These are phyloP conservation scores for Monodelphis domestica DNA, from an alignment of 2,797 vertebrate species.

Conservation along the genomic window DNA sequence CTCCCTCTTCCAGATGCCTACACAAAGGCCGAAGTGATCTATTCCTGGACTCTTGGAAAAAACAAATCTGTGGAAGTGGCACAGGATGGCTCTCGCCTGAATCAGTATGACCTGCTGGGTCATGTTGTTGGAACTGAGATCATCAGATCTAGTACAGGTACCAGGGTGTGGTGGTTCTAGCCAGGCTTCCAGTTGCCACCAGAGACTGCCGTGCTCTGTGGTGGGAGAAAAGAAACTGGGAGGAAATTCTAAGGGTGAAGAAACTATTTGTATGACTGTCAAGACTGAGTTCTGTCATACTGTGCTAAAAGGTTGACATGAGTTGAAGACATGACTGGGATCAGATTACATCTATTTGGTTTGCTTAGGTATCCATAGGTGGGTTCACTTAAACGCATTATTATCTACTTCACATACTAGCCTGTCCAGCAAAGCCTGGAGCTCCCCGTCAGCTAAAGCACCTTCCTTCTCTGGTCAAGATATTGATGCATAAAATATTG, in stretches of 20 bases:
- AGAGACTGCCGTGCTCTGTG: conserved; percentile 6
- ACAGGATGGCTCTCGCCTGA: conserved; percentile 95
- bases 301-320: not conserved
- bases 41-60: conserved; percentile 96
- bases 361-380: not conserved
- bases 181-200: not conserved
- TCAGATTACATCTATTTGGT: not conserved
- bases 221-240: not conserved
- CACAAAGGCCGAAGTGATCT: conserved; percentile 97
- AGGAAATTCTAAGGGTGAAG: conserved; percentile 15
- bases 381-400: conserved; percentile 48
- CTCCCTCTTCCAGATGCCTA: conserved; percentile 92
- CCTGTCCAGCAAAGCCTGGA: conserved; percentile 11
- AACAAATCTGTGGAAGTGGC: conserved; percentile 96
- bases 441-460: not conserved
- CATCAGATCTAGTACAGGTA: conserved; percentile 99
- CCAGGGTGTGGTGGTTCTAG: not conserved
- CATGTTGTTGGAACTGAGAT: conserved; percentile 97
- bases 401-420: not conserved
- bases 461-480: not conserved
- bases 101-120: conserved; percentile 97
- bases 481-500: not conserved
- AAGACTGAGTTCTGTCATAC: not conserved
- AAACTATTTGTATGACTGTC: not conserved
- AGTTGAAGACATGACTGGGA: not conserved